Evolutionary conservation across 2,797 vertebrate species (phyloP).

Genomic region (Lemur catta): DNA sequence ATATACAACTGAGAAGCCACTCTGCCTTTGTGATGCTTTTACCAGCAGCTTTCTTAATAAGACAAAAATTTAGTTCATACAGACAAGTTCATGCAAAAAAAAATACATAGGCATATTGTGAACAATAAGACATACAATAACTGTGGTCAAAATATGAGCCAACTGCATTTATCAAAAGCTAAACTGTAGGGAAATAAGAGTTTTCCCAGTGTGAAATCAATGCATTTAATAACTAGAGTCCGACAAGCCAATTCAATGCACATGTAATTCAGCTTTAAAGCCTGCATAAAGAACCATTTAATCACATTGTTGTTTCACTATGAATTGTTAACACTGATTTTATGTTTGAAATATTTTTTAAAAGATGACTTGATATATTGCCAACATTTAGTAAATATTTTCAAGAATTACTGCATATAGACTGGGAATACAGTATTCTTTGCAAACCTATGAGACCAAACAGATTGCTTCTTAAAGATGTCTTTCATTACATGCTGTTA

Average conservation of each 20-base stretch:
- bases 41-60: background rate
- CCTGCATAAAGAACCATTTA: background rate
- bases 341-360: background rate
- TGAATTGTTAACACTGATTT: background rate
- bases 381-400: background rate
- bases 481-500: background rate
- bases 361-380: background rate
- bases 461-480: background rate
- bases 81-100: background rate
- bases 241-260: background rate
- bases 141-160: background rate
- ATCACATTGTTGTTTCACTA: background rate
- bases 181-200: conserved; percentile 5
- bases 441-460: background rate
- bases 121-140: background rate
- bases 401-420: background rate
- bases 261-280: conserved; percentile 3
- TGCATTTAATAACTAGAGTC: conserved; percentile 24
- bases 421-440: background rate
- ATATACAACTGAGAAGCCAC: background rate
- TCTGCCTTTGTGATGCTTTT: background rate
- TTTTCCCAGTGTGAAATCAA: conserved; percentile 31
- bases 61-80: background rate
- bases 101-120: background rate
- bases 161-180: conserved; percentile 17